Base-by-base conservation (phyloP, 2,797 vertebrate genomes). In the Tauraco hartlaubi region DNA sequence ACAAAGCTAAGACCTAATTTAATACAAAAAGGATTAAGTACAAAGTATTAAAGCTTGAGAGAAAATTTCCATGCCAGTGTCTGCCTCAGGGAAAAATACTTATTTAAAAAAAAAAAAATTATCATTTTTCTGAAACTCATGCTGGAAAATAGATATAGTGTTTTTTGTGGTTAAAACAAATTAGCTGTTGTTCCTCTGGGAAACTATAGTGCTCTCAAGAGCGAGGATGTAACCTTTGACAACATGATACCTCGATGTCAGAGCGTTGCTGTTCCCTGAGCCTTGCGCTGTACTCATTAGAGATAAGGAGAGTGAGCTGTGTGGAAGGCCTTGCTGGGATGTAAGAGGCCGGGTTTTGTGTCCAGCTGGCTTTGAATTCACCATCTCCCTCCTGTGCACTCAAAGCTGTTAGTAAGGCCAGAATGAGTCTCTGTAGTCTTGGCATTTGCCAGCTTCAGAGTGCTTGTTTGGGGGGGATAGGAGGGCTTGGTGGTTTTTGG, bases 281-380 rank as follows among this genome's bases (percentile, higher is more conserved):
- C 66, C 52, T 2, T 5, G 3, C 2, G 1, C 76, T 35, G 56
- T 52, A 5, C 18, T 31, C 8, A 1, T 49, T 2, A 2, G 77
- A 81, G 62, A 10, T 22, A 3, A 81, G 71, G 66, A 9, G 35
- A 35, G n/a, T 21, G 12, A 19, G 17, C 33, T 49, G 22, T 39
- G 62, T 23, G 26, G 28, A 77, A 77, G n/a, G 63, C 23, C 3
- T 2, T 2, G 10, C 73, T 51, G 90, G 62, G 79, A 35, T 3
- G 2, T 26, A 14, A 48, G 51, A 93, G 54, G 19, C 56, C 77
- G 73, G 6, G 7, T 3, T 84, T 73, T 67, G 31, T 31, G 43
- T 77, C 46, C 82, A 80, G 21, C 68, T 83, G 76, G 35, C 9
- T 7, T 73, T 51, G 59, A 25, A 33, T 48, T 73, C 25, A 82